Percentiles rank a stretch among this genome's conserved stretches.
phyloP scores from a whole-genome alignment of 2,113 vertebrate genomes.

The Seriola quinqueradiata region DNA sequence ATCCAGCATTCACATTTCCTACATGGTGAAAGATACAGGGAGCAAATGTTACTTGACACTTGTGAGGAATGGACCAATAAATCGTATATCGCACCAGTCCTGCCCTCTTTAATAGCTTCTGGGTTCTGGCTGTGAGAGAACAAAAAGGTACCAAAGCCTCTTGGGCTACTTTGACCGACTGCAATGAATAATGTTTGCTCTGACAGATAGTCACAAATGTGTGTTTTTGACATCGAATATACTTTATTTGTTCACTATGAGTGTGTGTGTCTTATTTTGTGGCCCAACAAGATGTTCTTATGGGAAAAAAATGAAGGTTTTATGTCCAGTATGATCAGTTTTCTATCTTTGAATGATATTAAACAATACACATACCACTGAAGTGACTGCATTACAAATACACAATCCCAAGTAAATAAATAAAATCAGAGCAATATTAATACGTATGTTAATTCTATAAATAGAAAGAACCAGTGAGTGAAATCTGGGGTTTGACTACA shows the following conservation, averaged over 20 bases:
- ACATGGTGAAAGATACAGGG: slow-evolving; percentile 34
- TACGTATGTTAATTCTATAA: slow-evolving; percentile 44
- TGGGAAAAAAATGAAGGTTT: not conserved
- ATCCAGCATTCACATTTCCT: slow-evolving; percentile 22
- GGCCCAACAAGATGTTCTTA: slow-evolving; percentile 13
- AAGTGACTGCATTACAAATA: slow-evolving; percentile 12
- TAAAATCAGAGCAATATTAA: slow-evolving; percentile 16
- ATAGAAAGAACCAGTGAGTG: slow-evolving; percentile 49
- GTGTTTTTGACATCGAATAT: slow-evolving; percentile 59
- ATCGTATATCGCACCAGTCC: slow-evolving; percentile 32
- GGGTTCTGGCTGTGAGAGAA: slow-evolving; percentile 57
- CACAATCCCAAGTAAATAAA: slow-evolving; percentile 13
- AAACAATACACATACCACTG: not conserved
- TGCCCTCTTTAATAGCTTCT: slow-evolving; percentile 60
- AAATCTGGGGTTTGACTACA: slow-evolving; percentile 41
- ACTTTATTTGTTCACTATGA: slow-evolving; percentile 30
- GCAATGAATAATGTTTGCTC: slow-evolving; percentile 67
- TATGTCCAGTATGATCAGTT: slow-evolving; percentile 3
- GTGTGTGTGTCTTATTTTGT: slow-evolving; percentile 31
- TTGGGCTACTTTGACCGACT: slow-evolving; percentile 58
- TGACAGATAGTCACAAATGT: slow-evolving; percentile 57
- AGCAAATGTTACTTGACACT: slow-evolving; percentile 53
- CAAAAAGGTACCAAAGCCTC: slow-evolving; percentile 54
- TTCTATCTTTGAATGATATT: not conserved
- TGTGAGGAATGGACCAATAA: slow-evolving; percentile 67